Evolutionary conservation across 2,113 vertebrate species (phyloP), one percentile per base, ranked within the genome.

Genomic region (Gambusia affinis): DNA sequence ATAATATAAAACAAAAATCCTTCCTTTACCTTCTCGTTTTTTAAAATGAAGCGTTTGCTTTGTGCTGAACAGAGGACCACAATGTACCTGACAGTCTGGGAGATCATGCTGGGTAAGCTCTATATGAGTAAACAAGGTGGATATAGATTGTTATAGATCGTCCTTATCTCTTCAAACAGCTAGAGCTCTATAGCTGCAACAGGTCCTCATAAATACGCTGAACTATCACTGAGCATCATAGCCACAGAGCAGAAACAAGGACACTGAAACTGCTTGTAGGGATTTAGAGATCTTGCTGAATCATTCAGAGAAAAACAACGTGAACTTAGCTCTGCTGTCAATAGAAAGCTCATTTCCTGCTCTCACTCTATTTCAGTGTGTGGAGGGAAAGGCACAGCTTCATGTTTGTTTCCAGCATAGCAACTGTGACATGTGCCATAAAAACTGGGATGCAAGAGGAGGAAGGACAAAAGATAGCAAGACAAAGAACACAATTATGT

Each of bases 281-380:
- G 62, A 31, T 31, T 31, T 15, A 19, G 31, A 19, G 15, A 64
- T 64, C 10, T 31, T 30, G 33, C 29, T 64, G 31, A 30, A 70
- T 33, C 8, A 27, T 68, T 65, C 31, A 30, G 24, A n/a, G 31
- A 78, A 60, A 88, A 88, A 89, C 75, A 72, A 67, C 19, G 60
- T 90, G 82, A 89, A 88, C 84, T 90, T 89, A 22, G 75, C 57
- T 73, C 81, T 7, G 4, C 76, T 78, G 87, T 91, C 87, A 86
- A 91, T 82, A 89, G 84, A 92, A 91, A 91, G 35, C 88, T 78
- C 6, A 85, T 91, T 90, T 88, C 75, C 85, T 79, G 63, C 75
- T 37, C 78, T 39, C 74, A 74, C 76, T 87, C 37, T 60, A 47
- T 68, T 30, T 24, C 12, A 29, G 28, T 69, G 73, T 76, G 54